Conservation (phyloP, 53 echinoderm and acorn worm species). For the Antedon mediterranea region DNA sequence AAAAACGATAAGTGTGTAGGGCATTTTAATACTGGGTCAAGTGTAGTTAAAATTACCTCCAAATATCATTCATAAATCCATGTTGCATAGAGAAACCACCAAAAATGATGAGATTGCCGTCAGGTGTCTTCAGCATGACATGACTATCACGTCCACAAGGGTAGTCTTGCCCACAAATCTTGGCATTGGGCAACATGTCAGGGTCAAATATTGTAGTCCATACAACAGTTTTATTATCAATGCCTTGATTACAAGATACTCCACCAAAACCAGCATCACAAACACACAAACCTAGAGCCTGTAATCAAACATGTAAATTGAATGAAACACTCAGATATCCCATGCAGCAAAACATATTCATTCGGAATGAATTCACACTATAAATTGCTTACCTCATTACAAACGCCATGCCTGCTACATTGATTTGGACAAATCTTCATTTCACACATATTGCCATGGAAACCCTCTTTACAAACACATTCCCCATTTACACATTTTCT, state of each 20-base stretch:
- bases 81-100: constrained; percentile 61
- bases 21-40: no score
- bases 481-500: constrained; percentile 22
- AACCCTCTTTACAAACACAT: constrained; percentile 46
- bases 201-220: neutral
- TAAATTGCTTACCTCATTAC: constrained; percentile 35
- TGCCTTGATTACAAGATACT: neutral
- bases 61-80: constrained; percentile 52
- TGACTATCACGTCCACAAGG: constrained; percentile 59
- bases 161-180: neutral
- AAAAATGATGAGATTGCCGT: constrained; percentile 43
- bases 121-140: constrained; percentile 21
- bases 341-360: no score
- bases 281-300: neutral
- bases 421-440: constrained; percentile 42
- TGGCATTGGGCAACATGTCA: neutral
- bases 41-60: constrained; percentile 56
- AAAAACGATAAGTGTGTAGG: neutral
- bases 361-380: no score
- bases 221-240: neutral
- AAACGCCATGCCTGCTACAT: constrained; percentile 48
- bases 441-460: constrained; percentile 39
- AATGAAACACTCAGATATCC: no score
- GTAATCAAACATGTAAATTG: neutral
- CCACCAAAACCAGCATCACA: neutral